phyloP scores from a whole-genome alignment of 2,888 invertebrate species.

The Plusia festucae region DNA sequence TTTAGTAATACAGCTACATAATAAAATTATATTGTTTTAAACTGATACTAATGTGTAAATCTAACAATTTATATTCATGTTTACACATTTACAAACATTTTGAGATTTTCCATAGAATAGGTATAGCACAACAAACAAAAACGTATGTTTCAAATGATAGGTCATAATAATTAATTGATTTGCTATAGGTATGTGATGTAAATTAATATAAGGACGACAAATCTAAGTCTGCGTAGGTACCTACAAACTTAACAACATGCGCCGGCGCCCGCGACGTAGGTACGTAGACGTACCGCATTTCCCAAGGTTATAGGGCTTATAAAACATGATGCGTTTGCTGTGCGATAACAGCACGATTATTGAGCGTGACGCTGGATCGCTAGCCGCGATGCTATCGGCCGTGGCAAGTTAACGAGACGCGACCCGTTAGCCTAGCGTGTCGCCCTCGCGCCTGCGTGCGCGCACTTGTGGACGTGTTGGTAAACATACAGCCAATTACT shows the following conservation, averaged over 20 bases:
- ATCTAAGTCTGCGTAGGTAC: neutral
- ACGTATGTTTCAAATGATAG: too few species aligned
- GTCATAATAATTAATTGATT: too few species aligned
- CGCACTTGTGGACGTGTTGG: constrained; percentile 43
- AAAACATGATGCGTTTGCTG: constrained; percentile 29
- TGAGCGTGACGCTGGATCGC: constrained; percentile 57
- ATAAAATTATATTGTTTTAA: neutral
- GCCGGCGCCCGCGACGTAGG: neutral
- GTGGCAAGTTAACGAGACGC: constrained; percentile 66
- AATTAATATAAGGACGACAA: neutral
- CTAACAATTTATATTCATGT: too few species aligned
- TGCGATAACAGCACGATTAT: constrained; percentile 44
- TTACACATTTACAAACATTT: too few species aligned
- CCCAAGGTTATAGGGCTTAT: constrained; percentile 7
- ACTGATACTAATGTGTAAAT: neutral
- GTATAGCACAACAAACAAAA: too few species aligned
- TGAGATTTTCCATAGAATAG: too few species aligned
- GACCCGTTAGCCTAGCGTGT: constrained; percentile 59
- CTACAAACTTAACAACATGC: neutral
- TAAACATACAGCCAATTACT: constrained; percentile 52
- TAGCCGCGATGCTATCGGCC: constrained; percentile 64
- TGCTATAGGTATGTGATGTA: too few species aligned
- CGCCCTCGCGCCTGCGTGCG: constrained; percentile 55
- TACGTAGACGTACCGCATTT: constrained; percentile 5
- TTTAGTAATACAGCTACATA: neutral